A percentile compares a stretch with the other conserved stretches of the same genome.
These are phyloP conservation scores for Rafetus swinhoei DNA, from an alignment of 2,113 vertebrate species.

Conservation along the genomic window DNA sequence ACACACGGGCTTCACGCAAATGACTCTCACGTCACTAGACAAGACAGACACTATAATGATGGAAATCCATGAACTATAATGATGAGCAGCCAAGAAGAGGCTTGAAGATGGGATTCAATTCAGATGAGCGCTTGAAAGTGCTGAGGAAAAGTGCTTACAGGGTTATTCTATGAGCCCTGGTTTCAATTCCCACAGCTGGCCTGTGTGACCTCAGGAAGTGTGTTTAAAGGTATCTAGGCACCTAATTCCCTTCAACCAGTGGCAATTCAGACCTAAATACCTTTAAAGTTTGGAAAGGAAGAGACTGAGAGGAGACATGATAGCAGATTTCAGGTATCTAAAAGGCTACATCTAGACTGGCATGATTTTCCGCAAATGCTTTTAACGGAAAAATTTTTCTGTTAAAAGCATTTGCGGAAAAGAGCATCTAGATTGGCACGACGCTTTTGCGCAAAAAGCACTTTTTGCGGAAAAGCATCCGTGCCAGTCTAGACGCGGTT, in stretches of 20 bases:
- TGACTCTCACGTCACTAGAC: neutral
- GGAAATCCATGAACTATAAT: neutral
- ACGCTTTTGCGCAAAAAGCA: too few species aligned
- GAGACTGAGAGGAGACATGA: too few species aligned
- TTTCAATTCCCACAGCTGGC: neutral
- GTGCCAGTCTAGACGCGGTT: too few species aligned
- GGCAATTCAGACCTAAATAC: neutral
- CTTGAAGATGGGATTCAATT: neutral
- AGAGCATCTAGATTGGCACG: too few species aligned
- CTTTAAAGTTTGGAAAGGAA: neutral
- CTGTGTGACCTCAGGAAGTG: neutral
- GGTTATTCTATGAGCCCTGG: too few species aligned
- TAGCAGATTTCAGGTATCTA: too few species aligned
- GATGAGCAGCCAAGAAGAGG: neutral
- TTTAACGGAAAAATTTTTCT: too few species aligned
- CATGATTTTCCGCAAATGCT: too few species aligned
- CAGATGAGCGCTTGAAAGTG: neutral
- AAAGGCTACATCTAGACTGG: too few species aligned
- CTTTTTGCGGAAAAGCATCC: too few species aligned
- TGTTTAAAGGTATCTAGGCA: neutral
- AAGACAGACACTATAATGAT: neutral
- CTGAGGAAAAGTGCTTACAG: neutral
- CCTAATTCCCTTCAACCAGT: neutral
- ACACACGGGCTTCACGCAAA: neutral
- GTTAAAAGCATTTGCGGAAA: too few species aligned